Percentiles rank a stretch among this genome's conserved stretches.
Evolutionary conservation across 2,797 vertebrate species (phyloP).

Genomic region (Ptychobarbus kaznakovi): DNA sequence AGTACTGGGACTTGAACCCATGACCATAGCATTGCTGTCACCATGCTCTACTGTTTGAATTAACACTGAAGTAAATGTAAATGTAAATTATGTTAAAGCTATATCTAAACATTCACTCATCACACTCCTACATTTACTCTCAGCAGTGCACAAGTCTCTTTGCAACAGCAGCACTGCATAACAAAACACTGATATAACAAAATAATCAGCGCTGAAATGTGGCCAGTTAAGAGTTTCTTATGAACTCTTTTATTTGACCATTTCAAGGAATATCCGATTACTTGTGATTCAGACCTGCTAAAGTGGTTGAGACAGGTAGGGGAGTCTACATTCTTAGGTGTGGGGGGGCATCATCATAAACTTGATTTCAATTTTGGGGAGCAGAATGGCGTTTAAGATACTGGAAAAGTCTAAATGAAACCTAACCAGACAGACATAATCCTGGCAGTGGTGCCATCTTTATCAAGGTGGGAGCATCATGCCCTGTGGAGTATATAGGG

Average conservation of each 20-base stretch:
- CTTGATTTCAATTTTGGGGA: background rate
- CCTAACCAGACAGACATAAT: background rate
- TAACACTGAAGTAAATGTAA: background rate
- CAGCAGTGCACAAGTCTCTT: background rate
- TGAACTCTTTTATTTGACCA: background rate
- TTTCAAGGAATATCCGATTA: background rate
- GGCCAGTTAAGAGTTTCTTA: background rate
- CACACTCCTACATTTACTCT: background rate
- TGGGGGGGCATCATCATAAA: background rate
- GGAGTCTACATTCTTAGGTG: background rate
- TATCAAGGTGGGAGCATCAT: slow-evolving; percentile 31
- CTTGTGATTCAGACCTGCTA: background rate
- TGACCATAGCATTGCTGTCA: background rate
- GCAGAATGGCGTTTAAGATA: background rate
- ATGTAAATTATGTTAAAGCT: background rate
- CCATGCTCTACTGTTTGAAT: background rate
- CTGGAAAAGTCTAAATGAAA: background rate
- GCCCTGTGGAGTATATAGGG: slow-evolving; percentile 19
- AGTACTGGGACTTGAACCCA: background rate
- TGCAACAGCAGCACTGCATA: background rate
- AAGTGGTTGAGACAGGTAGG: background rate
- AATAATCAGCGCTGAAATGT: background rate
- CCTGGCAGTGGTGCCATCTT: slow-evolving; percentile 5
- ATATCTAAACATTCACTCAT: background rate
- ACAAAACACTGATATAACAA: too few relatives aligned